Base-by-base conservation (phyloP, 1,140 invertebrate genomes). In the Druon quercuslanigerum region DNA sequence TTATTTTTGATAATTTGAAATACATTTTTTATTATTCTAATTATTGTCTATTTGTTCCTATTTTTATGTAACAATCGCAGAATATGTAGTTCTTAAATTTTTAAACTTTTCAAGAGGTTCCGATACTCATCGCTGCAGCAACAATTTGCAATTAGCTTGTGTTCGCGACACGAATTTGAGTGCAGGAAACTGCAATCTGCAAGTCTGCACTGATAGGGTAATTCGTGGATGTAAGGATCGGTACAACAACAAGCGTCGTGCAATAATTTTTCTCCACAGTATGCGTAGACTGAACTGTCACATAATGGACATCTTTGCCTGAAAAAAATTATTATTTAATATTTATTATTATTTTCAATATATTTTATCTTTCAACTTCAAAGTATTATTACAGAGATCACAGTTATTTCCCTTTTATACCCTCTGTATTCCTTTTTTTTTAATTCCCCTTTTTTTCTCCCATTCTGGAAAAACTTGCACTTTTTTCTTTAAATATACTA, bases 181-280 rank as follows among this genome's bases (percentile, higher is more conserved):
- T 95, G 94, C 1, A 96, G 89, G 87, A 94, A 95, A 79, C 92
- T 92, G 86, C 95, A 96, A 85, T 95, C 94, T 0, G 93, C 92
- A 79, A 92, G 94, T 79, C 92, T 91, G 83, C 95, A 96, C 82
- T 94, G 92, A 50, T 91, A 92, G 1, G 93, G 93, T 52, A 93
- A 85, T 50, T 87, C 81, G 6, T 79, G 52, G 2, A 89, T 88
- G 71, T 84, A 71, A 81, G 82, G 75, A 77, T 88, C 82, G 71
- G 93, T 91, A 82, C 95, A 96, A 85, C 95, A 96, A 84, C 95
- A 96, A 0, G 95, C 93, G 83, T 96, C 95, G 83, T 96, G 95
- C 1, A 94, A 91, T 72, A 96, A 90, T 88, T 95, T 96, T 54
- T 95, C 92, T 4, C 93, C 93, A 82, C 95, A 96, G 82, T 96